Conservation (phyloP, 2,113 vertebrate species). For the Scolopax mira region DNA sequence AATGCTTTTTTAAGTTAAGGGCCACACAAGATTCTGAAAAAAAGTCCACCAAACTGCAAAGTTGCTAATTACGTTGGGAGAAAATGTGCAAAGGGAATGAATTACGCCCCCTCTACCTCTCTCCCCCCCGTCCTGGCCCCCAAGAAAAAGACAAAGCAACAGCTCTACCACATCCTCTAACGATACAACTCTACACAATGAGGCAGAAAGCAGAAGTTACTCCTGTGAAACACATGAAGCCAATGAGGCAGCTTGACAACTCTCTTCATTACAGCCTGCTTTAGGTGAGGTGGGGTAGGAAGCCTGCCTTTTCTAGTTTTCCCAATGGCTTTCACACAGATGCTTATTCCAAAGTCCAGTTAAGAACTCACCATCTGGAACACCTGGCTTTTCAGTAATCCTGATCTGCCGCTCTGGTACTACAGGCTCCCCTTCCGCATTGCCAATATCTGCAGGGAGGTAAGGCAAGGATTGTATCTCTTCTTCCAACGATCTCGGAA, state of each 20-base stretch:
- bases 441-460: slow-evolving; percentile 94
- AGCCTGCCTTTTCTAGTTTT: background rate
- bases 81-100: background rate
- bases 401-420: slow-evolving; percentile 95
- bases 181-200: rapidly evolving
- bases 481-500: slow-evolving; percentile 88
- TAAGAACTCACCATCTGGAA: slow-evolving; percentile 80
- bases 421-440: slow-evolving; percentile 92
- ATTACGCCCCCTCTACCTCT: background rate
- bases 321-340: background rate
- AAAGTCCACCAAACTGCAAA: background rate
- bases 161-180: background rate
- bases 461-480: slow-evolving; percentile 81
- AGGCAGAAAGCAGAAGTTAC: background rate
- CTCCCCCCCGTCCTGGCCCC: too few relatives aligned
- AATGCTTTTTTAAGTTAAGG: background rate
- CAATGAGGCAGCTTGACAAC: background rate
- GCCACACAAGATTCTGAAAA: background rate
- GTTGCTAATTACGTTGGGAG: background rate
- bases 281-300: background rate
- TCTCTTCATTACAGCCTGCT: background rate
- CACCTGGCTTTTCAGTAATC: slow-evolving; percentile 91
- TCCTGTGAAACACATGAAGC: background rate
- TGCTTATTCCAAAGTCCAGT: background rate
- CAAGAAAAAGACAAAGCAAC: background rate